These are phyloP conservation scores for Uloborus plumipes DNA, from an alignment of 2,888 invertebrate genomes.

Conservation along the genomic window DNA sequence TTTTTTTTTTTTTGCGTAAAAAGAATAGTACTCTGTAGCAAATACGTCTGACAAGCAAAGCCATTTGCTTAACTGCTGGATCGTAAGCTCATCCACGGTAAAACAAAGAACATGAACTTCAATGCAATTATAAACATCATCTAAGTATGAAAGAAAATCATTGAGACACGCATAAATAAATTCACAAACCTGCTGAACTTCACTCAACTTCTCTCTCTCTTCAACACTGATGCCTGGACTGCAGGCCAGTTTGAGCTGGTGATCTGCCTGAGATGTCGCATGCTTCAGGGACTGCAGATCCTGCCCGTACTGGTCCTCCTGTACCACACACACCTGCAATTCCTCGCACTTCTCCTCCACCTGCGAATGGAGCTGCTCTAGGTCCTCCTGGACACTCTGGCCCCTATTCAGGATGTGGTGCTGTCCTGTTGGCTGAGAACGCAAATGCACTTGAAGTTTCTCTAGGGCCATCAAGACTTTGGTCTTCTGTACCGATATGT, in stretches of 20 bases:
- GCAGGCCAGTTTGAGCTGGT: conserved; percentile 78
- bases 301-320: conserved; percentile 89
- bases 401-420: conserved; percentile 81
- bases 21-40: too few species aligned
- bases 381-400: conserved; percentile 78
- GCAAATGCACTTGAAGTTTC: conserved; percentile 90
- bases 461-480: conserved; percentile 90
- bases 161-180: not conserved
- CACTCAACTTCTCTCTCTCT: conserved; percentile 56
- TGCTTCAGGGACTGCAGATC: conserved; percentile 88
- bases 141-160: not conserved
- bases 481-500: conserved; percentile 89
- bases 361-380: conserved; percentile 78
- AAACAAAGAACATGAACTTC: too few species aligned
- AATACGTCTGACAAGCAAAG: too few species aligned
- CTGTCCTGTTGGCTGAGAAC: conserved; percentile 82
- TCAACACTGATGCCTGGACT: conserved; percentile 57
- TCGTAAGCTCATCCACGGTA: too few species aligned
- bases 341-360: conserved; percentile 79
- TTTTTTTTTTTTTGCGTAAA: too few species aligned
- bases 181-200: conserved; percentile 43
- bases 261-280: conserved; percentile 88
- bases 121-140: not conserved
- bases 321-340: conserved; percentile 82
- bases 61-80: too few species aligned